phyloP scores from a whole-genome alignment of 1,140 invertebrate genomes.

The Sitophilus oryzae region DNA sequence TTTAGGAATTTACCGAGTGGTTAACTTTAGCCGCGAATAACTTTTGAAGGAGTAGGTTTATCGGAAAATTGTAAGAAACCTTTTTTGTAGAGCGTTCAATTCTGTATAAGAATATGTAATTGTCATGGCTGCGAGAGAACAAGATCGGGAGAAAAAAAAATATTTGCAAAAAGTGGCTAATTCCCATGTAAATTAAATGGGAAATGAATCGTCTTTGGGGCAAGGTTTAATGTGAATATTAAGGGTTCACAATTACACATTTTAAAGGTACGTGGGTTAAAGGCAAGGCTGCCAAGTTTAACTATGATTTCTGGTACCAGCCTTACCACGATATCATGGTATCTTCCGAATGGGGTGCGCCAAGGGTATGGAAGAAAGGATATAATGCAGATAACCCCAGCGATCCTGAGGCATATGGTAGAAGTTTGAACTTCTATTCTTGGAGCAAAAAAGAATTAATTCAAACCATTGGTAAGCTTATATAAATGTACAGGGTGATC shows the following conservation, averaged over 20 bases:
- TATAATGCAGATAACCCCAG: conserved; percentile 58
- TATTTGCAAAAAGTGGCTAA: no score
- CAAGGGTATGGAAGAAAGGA: conserved; percentile 74
- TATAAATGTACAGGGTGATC: conserved; percentile 43
- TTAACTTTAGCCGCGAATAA: no score
- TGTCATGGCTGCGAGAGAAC: background rate
- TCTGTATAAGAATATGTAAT: background rate
- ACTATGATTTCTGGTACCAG: conserved; percentile 95
- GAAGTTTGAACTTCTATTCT: conserved; percentile 80
- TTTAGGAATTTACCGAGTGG: no score
- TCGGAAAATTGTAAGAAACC: no score
- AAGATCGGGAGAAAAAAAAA: no score
- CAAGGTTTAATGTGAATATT: no score
- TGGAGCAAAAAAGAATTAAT: conserved; percentile 76
- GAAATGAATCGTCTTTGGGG: no score
- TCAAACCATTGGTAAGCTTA: conserved; percentile 61
- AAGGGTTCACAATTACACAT: no score
- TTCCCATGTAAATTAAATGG: no score
- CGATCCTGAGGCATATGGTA: conserved; percentile 69
- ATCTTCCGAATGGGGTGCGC: conserved; percentile 86
- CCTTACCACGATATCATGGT: conserved; percentile 88
- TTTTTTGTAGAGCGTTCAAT: no score
- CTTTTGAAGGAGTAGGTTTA: no score
- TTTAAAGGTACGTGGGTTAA: conserved; percentile 58
- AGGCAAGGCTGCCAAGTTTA: conserved; percentile 58